Conservation (phyloP, 2,113 vertebrate species). For the Anhinga anhinga region DNA sequence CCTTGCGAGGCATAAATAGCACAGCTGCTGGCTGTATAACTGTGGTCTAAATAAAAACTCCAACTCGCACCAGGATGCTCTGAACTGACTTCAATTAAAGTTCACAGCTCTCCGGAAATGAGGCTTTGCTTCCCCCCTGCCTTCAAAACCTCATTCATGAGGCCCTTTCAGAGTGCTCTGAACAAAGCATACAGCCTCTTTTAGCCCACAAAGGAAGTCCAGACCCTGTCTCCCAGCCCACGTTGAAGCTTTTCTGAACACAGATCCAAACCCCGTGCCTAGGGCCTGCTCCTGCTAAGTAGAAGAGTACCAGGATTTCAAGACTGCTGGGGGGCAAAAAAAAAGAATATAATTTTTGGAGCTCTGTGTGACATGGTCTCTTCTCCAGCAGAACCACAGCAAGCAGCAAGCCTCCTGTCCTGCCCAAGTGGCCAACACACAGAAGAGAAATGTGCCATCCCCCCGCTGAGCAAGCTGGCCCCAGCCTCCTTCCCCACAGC, state of each 20-base stretch:
- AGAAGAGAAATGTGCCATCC: accelerated
- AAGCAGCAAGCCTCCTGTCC: not conserved
- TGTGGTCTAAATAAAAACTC: not conserved
- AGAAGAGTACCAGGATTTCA: not conserved
- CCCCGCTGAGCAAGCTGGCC: not conserved
- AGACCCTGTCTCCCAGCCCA: not conserved
- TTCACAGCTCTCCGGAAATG: not conserved
- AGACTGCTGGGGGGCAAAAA: not conserved
- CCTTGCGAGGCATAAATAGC: not conserved
- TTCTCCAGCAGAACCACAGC: not conserved
- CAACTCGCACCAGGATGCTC: not conserved
- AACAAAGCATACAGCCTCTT: not conserved
- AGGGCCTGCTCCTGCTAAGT: not conserved
- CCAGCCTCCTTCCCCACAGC: not conserved
- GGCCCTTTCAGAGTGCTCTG: not conserved
- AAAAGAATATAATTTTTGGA: not conserved
- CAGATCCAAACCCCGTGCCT: not conserved
- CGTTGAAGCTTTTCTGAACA: not conserved
- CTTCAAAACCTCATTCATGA: not conserved
- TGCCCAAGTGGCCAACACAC: not conserved
- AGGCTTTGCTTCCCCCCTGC: not conserved
- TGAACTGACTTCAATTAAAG: not conserved
- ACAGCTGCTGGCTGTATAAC: not conserved
- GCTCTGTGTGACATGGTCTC: not conserved
- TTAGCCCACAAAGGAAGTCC: not conserved